A percentile compares a stretch with the other conserved stretches of the same genome.
Evolutionary conservation across 2,888 invertebrate genomes (phyloP).

Genomic region (Scaptodrosophila latifasciaeformis): DNA sequence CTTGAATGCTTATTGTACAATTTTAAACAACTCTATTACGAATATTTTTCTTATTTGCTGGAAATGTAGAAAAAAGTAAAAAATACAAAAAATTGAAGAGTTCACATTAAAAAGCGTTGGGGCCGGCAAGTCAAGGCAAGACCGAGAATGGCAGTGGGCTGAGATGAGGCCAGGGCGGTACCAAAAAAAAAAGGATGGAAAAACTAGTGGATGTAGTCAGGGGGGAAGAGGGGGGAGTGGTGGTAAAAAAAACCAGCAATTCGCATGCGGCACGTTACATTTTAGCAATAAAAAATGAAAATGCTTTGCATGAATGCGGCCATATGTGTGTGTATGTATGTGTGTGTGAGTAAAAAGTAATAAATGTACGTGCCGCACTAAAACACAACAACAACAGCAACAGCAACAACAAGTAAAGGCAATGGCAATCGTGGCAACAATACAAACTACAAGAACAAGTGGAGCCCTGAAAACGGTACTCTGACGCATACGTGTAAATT

Average conservation of each 20-base stretch:
- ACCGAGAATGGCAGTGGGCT: too few relatives aligned
- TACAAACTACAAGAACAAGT: conserved; percentile 39
- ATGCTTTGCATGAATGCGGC: conserved; percentile 61
- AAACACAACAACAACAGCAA: conserved; percentile 38
- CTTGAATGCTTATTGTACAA: conserved; percentile 66
- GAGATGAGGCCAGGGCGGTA: too few relatives aligned
- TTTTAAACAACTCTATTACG: conserved; percentile 71
- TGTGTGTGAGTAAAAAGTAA: conserved; percentile 55
- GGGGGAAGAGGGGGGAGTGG: conserved; percentile 7
- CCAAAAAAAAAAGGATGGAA: background rate
- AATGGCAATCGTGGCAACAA: conserved; percentile 27
- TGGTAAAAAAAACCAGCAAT: conserved; percentile 51
- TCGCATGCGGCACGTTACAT: conserved; percentile 68
- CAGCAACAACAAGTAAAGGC: conserved; percentile 24
- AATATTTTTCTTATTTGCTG: conserved; percentile 68
- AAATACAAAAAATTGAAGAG: too few relatives aligned
- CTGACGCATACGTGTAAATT: conserved; percentile 55
- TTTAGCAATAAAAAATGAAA: conserved; percentile 65
- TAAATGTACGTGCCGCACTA: conserved; percentile 68
- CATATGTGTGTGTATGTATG: conserved; percentile 23
- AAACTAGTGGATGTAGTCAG: conserved; percentile 16
- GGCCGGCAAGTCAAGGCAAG: conserved; percentile 15
- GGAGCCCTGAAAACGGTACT: conserved; percentile 9
- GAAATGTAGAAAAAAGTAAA: too few relatives aligned
- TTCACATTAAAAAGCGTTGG: conserved; percentile 56